phyloP scores from a whole-genome alignment of 2,113 vertebrate species.

The Myrmophylax atrothorax region DNA sequence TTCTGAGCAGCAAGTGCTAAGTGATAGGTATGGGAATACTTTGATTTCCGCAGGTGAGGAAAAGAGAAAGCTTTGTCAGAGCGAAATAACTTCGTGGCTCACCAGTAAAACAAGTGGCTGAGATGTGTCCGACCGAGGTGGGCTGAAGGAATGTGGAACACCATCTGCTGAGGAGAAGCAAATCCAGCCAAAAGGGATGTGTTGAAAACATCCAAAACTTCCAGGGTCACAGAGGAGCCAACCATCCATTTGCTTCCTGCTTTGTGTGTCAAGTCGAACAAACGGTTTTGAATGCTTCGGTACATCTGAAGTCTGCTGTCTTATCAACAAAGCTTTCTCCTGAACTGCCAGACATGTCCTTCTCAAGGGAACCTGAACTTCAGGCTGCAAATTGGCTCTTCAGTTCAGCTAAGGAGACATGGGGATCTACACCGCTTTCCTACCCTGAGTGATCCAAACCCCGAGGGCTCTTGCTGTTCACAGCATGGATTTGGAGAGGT shows the following conservation, averaged over 20 bases:
- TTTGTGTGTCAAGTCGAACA: neutral
- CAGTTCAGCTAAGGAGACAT: neutral
- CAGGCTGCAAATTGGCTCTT: neutral
- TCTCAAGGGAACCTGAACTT: neutral
- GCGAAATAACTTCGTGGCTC: neutral
- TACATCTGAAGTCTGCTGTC: neutral
- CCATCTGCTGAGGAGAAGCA: neutral
- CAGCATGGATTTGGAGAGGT: neutral
- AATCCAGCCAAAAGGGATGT: neutral
- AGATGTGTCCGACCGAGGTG: neutral
- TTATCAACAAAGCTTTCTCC: neutral
- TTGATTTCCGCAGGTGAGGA: slow-evolving; percentile 17
- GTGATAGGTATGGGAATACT: slow-evolving; percentile 15
- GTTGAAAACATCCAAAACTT: neutral
- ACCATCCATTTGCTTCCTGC: neutral
- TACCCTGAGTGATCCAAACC: neutral
- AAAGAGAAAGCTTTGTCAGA: neutral
- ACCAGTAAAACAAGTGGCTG: neutral
- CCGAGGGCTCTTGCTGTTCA: neutral
- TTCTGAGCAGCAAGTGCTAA: neutral
- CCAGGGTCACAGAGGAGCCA: neutral
- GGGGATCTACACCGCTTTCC: neutral
- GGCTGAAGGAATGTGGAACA: rapidly evolving
- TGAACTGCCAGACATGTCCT: neutral
- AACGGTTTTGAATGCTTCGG: neutral